Conservation (phyloP, 1,140 invertebrate species). For the Drosophila lowei region DNA sequence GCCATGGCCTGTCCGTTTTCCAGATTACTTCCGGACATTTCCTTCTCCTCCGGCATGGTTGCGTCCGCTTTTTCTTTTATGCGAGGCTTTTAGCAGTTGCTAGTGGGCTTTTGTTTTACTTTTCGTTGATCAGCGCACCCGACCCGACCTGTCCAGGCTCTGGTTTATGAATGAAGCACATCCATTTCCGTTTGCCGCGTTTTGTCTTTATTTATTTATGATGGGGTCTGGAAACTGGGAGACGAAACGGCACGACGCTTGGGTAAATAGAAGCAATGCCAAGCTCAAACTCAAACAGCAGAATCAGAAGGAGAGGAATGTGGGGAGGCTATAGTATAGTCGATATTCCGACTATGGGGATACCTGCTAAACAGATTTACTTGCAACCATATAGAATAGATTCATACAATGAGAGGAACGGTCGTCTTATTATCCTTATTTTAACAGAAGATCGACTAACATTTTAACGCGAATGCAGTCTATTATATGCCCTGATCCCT, state of each 20-base stretch:
- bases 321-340: no score
- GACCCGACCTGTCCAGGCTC: conserved; percentile 11
- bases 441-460: no score
- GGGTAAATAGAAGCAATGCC: conserved; percentile 62
- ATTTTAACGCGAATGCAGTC: no score
- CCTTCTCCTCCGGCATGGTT: conserved; percentile 65
- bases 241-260: conserved; percentile 23
- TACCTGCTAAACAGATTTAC: no score
- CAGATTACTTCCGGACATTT: conserved; percentile 33
- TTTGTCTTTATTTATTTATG: conserved; percentile 47
- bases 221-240: conserved; percentile 29
- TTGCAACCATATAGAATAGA: no score
- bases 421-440: no score
- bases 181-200: conserved; percentile 45
- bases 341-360: no score
- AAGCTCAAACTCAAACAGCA: conserved; percentile 68
- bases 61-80: not conserved
- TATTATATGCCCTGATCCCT: no score
- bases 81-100: conserved; percentile 15
- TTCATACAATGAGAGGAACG: not conserved
- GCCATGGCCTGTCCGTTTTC: conserved; percentile 64
- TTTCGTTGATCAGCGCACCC: conserved; percentile 44
- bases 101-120: conserved; percentile 28
- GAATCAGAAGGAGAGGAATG: conserved; percentile 27
- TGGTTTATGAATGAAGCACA: conserved; percentile 59